Percentiles rank a stretch among this genome's conserved stretches.
Conservation (phyloP, 2,113 vertebrate species). For the Phycodurus eques region DNA sequence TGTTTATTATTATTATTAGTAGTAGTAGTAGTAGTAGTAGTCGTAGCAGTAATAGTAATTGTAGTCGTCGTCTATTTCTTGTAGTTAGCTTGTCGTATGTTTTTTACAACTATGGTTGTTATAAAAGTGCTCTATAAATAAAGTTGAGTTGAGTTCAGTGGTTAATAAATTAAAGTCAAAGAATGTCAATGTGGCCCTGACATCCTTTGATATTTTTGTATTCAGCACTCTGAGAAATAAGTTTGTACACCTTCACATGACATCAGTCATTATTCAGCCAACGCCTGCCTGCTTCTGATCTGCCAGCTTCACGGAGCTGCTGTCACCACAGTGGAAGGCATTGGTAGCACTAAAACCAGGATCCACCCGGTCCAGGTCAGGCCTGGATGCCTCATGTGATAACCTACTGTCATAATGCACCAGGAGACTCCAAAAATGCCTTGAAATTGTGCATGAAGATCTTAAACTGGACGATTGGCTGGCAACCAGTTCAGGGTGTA, state of each 20-base stretch:
- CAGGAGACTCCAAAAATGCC: background rate
- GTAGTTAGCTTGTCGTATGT: no score
- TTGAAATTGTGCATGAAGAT: no score
- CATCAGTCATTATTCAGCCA: constrained; percentile 77
- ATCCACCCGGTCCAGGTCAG: constrained; percentile 82
- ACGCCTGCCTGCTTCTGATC: constrained; percentile 80
- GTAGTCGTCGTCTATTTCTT: no score
- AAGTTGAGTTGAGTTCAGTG: no score
- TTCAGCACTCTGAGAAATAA: background rate
- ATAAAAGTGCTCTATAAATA: no score
- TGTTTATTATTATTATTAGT: no score
- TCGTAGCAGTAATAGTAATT: no score
- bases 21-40: no score
- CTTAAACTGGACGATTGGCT: no score
- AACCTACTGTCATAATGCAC: background rate
- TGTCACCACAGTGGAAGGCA: constrained; percentile 83
- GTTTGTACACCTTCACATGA: background rate
- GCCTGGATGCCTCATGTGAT: background rate
- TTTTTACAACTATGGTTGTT: no score
- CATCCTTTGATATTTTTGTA: background rate
- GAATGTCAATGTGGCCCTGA: background rate
- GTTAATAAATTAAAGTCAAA: background rate
- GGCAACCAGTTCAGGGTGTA: no score
- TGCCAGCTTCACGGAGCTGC: constrained; percentile 78
- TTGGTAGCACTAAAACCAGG: constrained; percentile 79